Evolutionary conservation across 2,888 invertebrate species (phyloP).

Genomic region (Ethmia dodecea): DNA sequence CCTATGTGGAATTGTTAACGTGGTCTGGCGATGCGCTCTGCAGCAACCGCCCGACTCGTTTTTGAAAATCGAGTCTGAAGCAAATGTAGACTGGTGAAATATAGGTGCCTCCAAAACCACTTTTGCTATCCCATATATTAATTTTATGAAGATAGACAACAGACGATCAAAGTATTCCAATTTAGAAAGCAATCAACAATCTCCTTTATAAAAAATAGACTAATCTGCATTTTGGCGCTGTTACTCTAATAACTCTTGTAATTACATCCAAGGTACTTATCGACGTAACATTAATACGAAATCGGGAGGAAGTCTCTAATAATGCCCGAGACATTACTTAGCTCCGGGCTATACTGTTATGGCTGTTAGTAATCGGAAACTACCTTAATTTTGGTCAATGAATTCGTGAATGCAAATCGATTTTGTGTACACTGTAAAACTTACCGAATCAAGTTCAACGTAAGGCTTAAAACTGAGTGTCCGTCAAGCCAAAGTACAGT

Average conservation of each 20-base stretch:
- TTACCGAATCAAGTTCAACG: slow-evolving; percentile 16
- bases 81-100: too few species aligned
- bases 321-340: slow-evolving; percentile 43
- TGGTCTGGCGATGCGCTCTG: too few species aligned
- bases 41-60: too few species aligned
- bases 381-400: slow-evolving; percentile 69
- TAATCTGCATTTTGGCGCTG: slow-evolving; percentile 20
- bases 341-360: slow-evolving; percentile 57
- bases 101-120: too few species aligned
- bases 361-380: slow-evolving; percentile 64
- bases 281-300: slow-evolving; percentile 9
- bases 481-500: slow-evolving; percentile 35
- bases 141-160: too few species aligned
- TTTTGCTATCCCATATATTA: too few species aligned
- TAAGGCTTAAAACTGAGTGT: slow-evolving; percentile 20
- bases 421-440: slow-evolving; percentile 16
- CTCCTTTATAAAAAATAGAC: slow-evolving; percentile 1
- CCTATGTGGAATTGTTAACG: too few species aligned
- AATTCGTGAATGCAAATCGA: slow-evolving; percentile 66
- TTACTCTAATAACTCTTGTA: slow-evolving; percentile 17
- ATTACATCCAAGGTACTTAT: slow-evolving; percentile 12
- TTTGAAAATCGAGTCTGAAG: too few species aligned
- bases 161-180: background rate
- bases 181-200: slow-evolving; percentile 5
- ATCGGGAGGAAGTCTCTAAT: slow-evolving; percentile 51